Evolutionary conservation across 2,797 vertebrate species (phyloP), one percentile per base, ranked within the genome.

Genomic region (Trematomus bernacchii): DNA sequence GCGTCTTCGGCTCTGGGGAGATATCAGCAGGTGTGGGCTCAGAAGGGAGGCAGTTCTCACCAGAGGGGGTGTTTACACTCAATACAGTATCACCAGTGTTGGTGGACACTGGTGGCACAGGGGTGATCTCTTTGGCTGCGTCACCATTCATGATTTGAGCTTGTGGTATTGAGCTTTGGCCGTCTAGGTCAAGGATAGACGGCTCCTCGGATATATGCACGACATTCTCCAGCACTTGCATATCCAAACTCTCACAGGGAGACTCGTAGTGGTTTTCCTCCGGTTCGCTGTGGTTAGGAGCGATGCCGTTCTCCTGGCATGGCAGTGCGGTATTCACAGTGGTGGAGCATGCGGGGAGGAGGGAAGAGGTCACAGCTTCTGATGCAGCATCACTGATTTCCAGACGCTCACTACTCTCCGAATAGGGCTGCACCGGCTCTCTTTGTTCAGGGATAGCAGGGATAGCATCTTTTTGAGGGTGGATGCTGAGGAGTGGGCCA

Each of bases 221-320:
- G 30, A 82, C 57, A 0, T 87, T 66, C n/a, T 33, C 67, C 71
- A 8, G 53, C 16, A 89, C 88, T 21, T 72, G 58, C 18, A 6
- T 23, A 7, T 18, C 66, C 33, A 82, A 59, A 83, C 85, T 90
- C 46, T 16, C 43, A 43, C 14, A 12, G 0, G 10, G 16, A 18
- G 93, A 93, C n/a, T 93, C 92, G 13, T 89, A 93, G 16, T 89
- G 69, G 73, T 95, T 91, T 55, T 95, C 93, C 62, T 91, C 90
- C 0, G 90, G 93, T 58, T 92, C 81, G 10, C 86, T 87, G 8
- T 59, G 57, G 67, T 63, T 55, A 0, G 54, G 15, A 21, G 37
- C 5, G 0, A 86, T 8, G 33, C 85, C 80, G 13, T 89, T 90
- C 59, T 88, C 86, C 75, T 82, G 85, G 76, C 85, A 64, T 0